Percentiles rank a stretch among this genome's conserved stretches.
Evolutionary conservation across 2,888 invertebrate species (phyloP).

Genomic region (Portevinia maculata): DNA sequence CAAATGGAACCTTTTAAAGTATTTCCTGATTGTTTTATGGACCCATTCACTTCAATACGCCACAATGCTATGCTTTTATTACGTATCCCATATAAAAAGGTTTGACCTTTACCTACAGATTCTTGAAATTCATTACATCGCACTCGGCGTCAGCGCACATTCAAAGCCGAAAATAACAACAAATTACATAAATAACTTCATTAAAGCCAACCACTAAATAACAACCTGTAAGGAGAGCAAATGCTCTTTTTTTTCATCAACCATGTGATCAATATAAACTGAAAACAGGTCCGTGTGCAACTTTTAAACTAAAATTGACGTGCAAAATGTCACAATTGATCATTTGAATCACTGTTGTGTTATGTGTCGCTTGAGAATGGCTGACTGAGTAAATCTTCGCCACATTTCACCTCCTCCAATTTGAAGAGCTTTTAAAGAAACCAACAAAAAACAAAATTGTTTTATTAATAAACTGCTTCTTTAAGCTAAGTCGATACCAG

Average conservation of each 20-base stretch:
- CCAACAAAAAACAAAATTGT: slow-evolving; percentile 1
- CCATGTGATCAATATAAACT: slow-evolving; percentile 33
- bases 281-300: slow-evolving; percentile 56
- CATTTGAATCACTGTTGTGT: slow-evolving; percentile 57
- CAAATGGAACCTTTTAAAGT: background rate
- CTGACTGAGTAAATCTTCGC: slow-evolving; percentile 43
- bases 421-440: slow-evolving; percentile 55
- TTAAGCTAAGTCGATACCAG: slow-evolving; percentile 46
- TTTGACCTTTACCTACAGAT: slow-evolving; percentile 45
- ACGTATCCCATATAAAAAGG: slow-evolving; percentile 11
- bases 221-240: slow-evolving; percentile 54
- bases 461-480: slow-evolving; percentile 29
- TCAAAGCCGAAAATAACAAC: slow-evolving; percentile 26
- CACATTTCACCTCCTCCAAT: background rate
- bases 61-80: background rate
- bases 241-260: slow-evolving; percentile 7
- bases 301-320: slow-evolving; percentile 47
- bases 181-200: slow-evolving; percentile 64
- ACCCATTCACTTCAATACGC: background rate
- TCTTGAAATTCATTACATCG: slow-evolving; percentile 41
- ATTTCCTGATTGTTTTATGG: background rate
- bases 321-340: slow-evolving; percentile 68
- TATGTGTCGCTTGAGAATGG: slow-evolving; percentile 38
- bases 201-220: slow-evolving; percentile 24
- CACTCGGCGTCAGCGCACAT: slow-evolving; percentile 27